phyloP scores from a whole-genome alignment of 1,140 invertebrate species.

The Eriosoma lanigerum region DNA sequence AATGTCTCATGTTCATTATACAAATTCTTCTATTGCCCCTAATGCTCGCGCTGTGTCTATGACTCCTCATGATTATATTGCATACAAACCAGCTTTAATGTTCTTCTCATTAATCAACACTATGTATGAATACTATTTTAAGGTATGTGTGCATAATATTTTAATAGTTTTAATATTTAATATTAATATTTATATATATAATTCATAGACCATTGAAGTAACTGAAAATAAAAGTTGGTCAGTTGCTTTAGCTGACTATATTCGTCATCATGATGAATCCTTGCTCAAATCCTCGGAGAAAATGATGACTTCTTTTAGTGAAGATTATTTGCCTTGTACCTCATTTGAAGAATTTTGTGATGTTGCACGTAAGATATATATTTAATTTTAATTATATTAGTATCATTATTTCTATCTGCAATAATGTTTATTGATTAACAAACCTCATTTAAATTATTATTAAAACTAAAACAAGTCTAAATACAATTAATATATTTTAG shows the following conservation, averaged over 20 bases:
- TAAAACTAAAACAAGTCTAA: no score
- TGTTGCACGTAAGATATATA: conserved; percentile 68
- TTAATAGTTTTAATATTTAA: background rate
- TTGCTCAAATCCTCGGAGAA: conserved; percentile 85
- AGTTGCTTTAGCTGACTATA: conserved; percentile 83
- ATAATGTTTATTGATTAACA: no score
- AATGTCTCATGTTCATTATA: conserved; percentile 74
- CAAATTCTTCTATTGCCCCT: conserved; percentile 58
- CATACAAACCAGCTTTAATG: conserved; percentile 83
- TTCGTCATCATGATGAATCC: conserved; percentile 88
- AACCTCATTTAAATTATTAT: no score
- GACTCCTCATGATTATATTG: conserved; percentile 65
- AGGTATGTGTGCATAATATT: conserved; percentile 60
- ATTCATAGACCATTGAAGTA: conserved; percentile 70
- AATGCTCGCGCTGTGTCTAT: conserved; percentile 58
- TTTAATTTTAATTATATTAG: background rate
- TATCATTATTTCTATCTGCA: no score
- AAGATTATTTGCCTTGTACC: conserved; percentile 86
- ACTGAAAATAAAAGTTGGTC: conserved; percentile 82
- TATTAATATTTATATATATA: background rate
- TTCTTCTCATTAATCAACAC: conserved; percentile 81
- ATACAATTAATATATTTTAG: no score
- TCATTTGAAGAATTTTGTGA: conserved; percentile 90
- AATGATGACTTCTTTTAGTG: conserved; percentile 77
- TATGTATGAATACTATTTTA: conserved; percentile 75